phyloP scores from a whole-genome alignment of 2,888 invertebrate genomes.

The Seira musarum region DNA sequence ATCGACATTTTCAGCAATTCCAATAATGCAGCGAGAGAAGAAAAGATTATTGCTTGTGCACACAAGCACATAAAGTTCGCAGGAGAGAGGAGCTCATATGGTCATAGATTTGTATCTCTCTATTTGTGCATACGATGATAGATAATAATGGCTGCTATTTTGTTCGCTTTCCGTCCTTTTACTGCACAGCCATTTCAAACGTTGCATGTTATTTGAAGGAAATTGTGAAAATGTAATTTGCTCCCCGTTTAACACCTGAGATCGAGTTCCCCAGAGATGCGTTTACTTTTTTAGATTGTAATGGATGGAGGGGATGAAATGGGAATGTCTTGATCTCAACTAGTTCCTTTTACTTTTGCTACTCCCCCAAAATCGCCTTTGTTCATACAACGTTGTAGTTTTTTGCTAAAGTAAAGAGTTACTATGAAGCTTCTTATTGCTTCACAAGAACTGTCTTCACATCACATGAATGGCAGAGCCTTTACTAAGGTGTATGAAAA shows the following conservation, averaged over 20 bases:
- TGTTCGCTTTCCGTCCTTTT: slow-evolving; percentile 14
- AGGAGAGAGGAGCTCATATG: slow-evolving; percentile 2
- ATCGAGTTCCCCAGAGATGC: slow-evolving; percentile 64
- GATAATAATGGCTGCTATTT: slow-evolving; percentile 34
- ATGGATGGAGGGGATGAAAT: slow-evolving; percentile 61
- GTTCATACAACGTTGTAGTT: not conserved
- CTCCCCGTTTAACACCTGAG: slow-evolving; percentile 69
- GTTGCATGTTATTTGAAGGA: slow-evolving; percentile 59
- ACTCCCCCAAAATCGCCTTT: not conserved
- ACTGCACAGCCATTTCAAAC: slow-evolving; percentile 24
- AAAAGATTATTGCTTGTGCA: slow-evolving; percentile 6
- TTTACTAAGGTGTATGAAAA: slow-evolving; percentile 48
- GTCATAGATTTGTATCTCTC: slow-evolving; percentile 14
- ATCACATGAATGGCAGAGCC: slow-evolving; percentile 24
- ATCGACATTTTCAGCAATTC: not conserved
- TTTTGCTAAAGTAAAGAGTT: not conserved
- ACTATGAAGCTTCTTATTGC: too few species aligned
- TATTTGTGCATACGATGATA: slow-evolving; percentile 21
- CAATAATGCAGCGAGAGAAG: not conserved
- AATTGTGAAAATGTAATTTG: slow-evolving; percentile 69
- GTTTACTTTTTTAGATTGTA: slow-evolving; percentile 64
- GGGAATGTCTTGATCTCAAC: slow-evolving; percentile 66
- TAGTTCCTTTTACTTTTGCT: slow-evolving; percentile 14
- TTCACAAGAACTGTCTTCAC: too few species aligned
- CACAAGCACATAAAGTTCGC: not conserved